A percentile compares a stretch with the other conserved stretches of the same genome.
phyloP scores from a whole-genome alignment of 2,888 invertebrate species.

The Eledona agricola region DNA sequence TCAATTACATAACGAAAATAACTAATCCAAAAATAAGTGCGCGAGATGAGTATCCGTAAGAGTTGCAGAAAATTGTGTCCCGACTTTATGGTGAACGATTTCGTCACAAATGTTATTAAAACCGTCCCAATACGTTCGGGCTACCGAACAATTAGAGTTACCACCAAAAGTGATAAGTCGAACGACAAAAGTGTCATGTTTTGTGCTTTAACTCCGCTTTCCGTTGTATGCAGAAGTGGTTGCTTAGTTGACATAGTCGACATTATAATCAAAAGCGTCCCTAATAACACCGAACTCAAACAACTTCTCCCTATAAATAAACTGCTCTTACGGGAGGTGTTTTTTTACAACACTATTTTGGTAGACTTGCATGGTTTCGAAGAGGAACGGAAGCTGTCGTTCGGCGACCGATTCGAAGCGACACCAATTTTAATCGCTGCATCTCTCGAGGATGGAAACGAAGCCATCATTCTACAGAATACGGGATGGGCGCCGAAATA shows the following conservation, averaged over 20 bases:
- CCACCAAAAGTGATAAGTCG: constrained; percentile 6
- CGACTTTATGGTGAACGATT: constrained; percentile 18
- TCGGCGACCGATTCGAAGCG: constrained; percentile 1
- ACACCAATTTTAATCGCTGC: constrained; percentile 6
- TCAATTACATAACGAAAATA: constrained; percentile 25
- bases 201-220: constrained; percentile 8
- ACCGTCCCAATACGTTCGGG: constrained; percentile 12
- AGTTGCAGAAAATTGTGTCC: constrained; percentile 22
- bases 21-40: constrained; percentile 11
- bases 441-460: constrained; percentile 2
- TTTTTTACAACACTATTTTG: constrained; percentile 15
- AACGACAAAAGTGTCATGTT: constrained; percentile 9
- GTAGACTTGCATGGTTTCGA: constrained; percentile 6
- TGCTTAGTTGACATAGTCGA: constrained; percentile 18
- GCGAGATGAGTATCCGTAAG: constrained; percentile 18
- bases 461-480: constrained; percentile 12
- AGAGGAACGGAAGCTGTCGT: not conserved
- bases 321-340: constrained; percentile 6
- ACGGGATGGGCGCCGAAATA: constrained; percentile 4
- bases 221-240: constrained; percentile 16
- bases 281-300: constrained; percentile 3
- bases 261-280: constrained; percentile 9
- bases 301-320: constrained; percentile 3
- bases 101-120: constrained; percentile 14
- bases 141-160: constrained; percentile 15